These are phyloP conservation scores for Chaetogeoica ovagalla DNA, from an alignment of 2,888 invertebrate species.

Conservation along the genomic window DNA sequence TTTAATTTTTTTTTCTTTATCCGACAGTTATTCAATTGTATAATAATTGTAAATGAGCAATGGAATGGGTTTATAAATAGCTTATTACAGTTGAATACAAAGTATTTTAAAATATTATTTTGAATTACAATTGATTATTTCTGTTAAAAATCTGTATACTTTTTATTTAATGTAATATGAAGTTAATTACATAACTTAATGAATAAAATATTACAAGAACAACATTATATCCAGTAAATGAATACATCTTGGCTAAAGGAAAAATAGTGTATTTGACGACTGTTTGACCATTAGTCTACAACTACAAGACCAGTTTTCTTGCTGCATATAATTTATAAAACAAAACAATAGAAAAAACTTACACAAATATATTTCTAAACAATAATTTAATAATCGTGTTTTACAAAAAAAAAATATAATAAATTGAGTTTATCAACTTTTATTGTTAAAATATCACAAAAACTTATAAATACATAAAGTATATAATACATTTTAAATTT, in stretches of 20 bases:
- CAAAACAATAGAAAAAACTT: slow-evolving; percentile 8
- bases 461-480: background rate
- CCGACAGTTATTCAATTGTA: background rate
- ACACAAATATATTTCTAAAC: background rate
- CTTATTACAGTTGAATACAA: no score
- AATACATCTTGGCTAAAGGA: no score
- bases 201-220: slow-evolving; percentile 2
- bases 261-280: no score
- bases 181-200: background rate
- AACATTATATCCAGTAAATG: background rate
- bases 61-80: no score
- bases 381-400: background rate
- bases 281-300: no score
- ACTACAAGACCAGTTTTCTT: no score
- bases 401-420: background rate
- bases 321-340: slow-evolving; percentile 9
- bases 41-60: no score
- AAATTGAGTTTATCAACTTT: background rate
- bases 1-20: background rate
- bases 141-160: background rate
- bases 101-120: background rate
- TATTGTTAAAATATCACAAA: background rate
- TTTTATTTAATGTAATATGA: background rate
- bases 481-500: slow-evolving; percentile 6
- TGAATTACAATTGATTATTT: background rate